Conservation (phyloP, 2,888 invertebrate species). For the Trachelus tabidus region DNA sequence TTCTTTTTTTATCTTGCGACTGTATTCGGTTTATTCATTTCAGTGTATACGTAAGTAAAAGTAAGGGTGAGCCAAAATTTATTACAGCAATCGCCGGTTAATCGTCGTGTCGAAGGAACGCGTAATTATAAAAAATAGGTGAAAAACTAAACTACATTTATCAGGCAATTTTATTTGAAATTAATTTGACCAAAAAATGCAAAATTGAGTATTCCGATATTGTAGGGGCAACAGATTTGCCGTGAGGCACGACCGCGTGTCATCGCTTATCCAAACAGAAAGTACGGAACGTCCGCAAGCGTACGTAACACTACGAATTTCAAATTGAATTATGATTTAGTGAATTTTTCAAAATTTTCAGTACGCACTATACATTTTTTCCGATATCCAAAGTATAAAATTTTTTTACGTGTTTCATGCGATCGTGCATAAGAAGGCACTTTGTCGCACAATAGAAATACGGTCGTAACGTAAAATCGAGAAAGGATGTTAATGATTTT, state of each 20-base stretch:
- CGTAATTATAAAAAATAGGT: not conserved
- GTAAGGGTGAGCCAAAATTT: not conserved
- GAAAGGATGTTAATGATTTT: not conserved
- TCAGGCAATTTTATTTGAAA: not conserved
- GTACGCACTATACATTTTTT: not conserved
- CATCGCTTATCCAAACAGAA: not conserved
- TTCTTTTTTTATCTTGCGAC: not conserved
- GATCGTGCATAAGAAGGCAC: not conserved
- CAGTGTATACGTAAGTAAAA: not conserved
- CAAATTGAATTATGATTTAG: not conserved
- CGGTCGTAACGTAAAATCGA: not conserved
- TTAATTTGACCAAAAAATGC: too few species aligned
- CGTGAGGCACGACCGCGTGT: not conserved
- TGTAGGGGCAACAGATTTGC: not conserved
- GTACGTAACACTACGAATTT: not conserved
- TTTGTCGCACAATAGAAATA: not conserved
- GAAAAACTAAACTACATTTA: not conserved
- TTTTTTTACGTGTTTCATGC: not conserved
- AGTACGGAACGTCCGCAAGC: not conserved
- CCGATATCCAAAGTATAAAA: not conserved
- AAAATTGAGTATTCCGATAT: too few species aligned
- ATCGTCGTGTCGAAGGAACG: not conserved
- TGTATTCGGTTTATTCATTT: too few species aligned
- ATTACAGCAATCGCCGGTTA: not conserved
- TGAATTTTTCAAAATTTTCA: not conserved